Evolutionary conservation across 2,888 invertebrate genomes (phyloP).

Genomic region (Ametastegia equiseti): DNA sequence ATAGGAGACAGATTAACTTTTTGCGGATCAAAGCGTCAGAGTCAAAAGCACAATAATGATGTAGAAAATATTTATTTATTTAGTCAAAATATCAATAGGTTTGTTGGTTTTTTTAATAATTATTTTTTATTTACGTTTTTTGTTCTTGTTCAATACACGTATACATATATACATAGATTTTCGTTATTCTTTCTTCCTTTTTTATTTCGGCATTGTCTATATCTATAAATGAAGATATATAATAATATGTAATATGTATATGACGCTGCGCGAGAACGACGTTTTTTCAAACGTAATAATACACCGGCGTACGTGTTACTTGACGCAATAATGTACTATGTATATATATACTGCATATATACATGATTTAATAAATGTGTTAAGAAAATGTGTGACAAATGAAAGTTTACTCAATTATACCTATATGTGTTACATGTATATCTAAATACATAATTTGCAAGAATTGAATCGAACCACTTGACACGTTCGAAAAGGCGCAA

Average conservation of each 20-base stretch:
- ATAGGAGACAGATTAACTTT: too few species aligned
- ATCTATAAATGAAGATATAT: too few species aligned
- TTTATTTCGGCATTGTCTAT: neutral
- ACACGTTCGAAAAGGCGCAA: neutral
- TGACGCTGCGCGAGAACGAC: neutral
- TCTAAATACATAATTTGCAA: neutral
- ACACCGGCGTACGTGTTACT: neutral
- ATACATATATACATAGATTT: too few species aligned
- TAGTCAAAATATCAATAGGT: neutral
- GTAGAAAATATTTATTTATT: neutral
- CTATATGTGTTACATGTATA: neutral
- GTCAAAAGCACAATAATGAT: neutral
- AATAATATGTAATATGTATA: too few species aligned
- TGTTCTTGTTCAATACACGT: too few species aligned
- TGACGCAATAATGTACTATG: slow-evolving; percentile 21
- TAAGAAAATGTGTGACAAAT: slow-evolving; percentile 14
- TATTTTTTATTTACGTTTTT: too few species aligned
- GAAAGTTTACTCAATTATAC: slow-evolving; percentile 10
- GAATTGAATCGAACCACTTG: slow-evolving; percentile 5
- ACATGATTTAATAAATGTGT: slow-evolving; percentile 42
- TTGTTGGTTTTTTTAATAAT: neutral
- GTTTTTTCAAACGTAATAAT: neutral
- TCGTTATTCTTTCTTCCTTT: neutral
- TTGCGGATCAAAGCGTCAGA: neutral
- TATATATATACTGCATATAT: neutral